Base-by-base conservation (phyloP, 2,888 invertebrate genomes). In the Drosophila mimica region DNA sequence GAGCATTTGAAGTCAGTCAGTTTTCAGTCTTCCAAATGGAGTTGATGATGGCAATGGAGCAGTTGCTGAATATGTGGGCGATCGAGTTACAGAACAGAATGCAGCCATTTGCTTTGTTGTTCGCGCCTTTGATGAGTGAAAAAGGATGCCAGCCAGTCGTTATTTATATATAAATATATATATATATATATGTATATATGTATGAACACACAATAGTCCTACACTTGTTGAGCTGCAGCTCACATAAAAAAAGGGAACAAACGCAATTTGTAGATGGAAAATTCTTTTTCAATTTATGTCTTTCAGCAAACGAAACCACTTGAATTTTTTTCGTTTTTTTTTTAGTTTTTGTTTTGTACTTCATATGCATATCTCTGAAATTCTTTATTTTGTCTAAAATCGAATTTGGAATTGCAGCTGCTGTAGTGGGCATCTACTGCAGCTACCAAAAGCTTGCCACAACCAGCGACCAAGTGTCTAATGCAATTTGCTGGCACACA, bases 401-500 rank as follows among this genome's bases (percentile, higher is more conserved):
- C 71, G 62, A 79, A 83, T 81, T 75, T 72, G 13, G 51, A 68
- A 56, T 77, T 71, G 77, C 81, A 81, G 78, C 80, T 78, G 67
- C 36, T 49, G 38, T 54, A 30, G 34, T 59, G 49, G 43, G 36
- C 48, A 57, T 43, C 9, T 67, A 56, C 36, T 58, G 31, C 48
- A 67, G 66, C 57, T 63, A 54, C 59, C 71, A 63, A 75, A 79
- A 79, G 79, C 78, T 64, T 67, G 67, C 78, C 74, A 62, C 57
- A 63, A 57, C 33, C 70, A 43, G 62, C 51, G 75, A 43, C 49
- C 83, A 75, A 83, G 88, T 88, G 88, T 86, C 86, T 85, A 88
- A 85, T 85, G 88, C 85, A 88, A 88, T 85, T 85, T 85, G 83
- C 82, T 66, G 52, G 86, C 78, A 76, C 70, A 79, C 88, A 81